Base-by-base conservation (phyloP, 2,888 invertebrate genomes). In the Biston stratarius region DNA sequence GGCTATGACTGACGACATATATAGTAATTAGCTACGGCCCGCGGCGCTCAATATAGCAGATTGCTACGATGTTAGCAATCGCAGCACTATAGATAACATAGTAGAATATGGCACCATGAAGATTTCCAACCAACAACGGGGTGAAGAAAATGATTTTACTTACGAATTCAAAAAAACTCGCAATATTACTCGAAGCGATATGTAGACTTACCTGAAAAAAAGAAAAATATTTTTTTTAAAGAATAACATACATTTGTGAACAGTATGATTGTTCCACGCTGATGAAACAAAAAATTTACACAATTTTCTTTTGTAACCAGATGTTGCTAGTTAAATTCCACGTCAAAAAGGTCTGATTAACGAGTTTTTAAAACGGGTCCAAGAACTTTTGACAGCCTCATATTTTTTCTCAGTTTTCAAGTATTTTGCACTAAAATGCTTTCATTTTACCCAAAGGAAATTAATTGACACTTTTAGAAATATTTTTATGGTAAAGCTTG, bases 331-430 rank as follows among this genome's bases (percentile, higher is more conserved):
- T 49, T 49, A 59, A 59, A 59, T 42, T 51, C 40, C 1, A 15
- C 36, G 59, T 40, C 59, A 59, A 49, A 47, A 49, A 9, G 58
- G 15, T 59, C 42, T 59, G 48, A 42, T 42, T n/a, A 49, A 59
- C 49, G 59, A 59, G 38, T 40, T 49, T 48, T 38, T 40, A 24
- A 49, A 33, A n/a, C n/a, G 42, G 15, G 40, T 42, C 24, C 12
- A 6, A 11, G 10, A 36, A 56, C 14, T 36, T 47, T 57, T 34
- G 14, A 42, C 44, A 34, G 34, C 9, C 9, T 45, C 14, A 44
- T 47, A 47, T 57, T 57, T 56, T 47, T 14, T 34, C 38, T 14
- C 6, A 45, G 36, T 45, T 44, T 56, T 47, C 36, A 14, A 36
- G 14, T 57, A 45, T 47, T 45, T 55, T 40, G 42, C 24, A 38